Base-by-base conservation (phyloP, 2,797 vertebrate species). In the Aplochiton taeniatus region DNA sequence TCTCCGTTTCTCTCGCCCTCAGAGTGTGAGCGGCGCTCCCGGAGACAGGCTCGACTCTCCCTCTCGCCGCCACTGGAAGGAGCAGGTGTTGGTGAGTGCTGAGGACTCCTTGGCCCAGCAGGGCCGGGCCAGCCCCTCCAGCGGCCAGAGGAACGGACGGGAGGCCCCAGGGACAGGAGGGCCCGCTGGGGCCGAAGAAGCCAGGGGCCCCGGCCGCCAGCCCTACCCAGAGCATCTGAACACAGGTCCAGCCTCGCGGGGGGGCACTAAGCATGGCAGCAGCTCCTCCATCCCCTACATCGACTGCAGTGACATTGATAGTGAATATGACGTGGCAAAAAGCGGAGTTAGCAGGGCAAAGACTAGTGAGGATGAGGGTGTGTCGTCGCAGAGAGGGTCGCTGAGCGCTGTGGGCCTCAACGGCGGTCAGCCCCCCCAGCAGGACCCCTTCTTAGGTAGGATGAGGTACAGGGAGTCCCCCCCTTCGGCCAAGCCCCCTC, bases 171-270 rank as follows among this genome's bases (percentile, higher is more conserved):
- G 89, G 66, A 62, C 14, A 1, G 80, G 69, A 61, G 76, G 90
- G 85, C 72, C 65, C 92, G 14, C 83, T 79, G 70, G 90, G 81
- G 83, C 88, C 79, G 85, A 91, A 31, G 94, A 93, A 77, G 74
- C 61, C 50, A 81, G 44, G 90, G 91, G 61, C 85, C 87, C 86
- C n/a, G 65, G 69, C 65, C 89, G 91, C 82, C 89, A 89, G 83
- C 90, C 88, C 45, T 86, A 92, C 58, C 90, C 89, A 44, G 95
- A 93, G 71, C 95, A 90, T 85, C 95, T 88, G 72, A 95, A 88
- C 91, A 94, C 95, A 98, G 98, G 96, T 98, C 95, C 95, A 92
- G 89, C 95, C 89, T 94, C 91, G 86, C 77, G 83, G 73, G 31
- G 31, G 31, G 87, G 92, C 89, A 90, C 93, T 76, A 82, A 85